These are phyloP conservation scores for Acinonyx jubatus DNA, from an alignment of 2,113 vertebrate species.

Conservation along the genomic window DNA sequence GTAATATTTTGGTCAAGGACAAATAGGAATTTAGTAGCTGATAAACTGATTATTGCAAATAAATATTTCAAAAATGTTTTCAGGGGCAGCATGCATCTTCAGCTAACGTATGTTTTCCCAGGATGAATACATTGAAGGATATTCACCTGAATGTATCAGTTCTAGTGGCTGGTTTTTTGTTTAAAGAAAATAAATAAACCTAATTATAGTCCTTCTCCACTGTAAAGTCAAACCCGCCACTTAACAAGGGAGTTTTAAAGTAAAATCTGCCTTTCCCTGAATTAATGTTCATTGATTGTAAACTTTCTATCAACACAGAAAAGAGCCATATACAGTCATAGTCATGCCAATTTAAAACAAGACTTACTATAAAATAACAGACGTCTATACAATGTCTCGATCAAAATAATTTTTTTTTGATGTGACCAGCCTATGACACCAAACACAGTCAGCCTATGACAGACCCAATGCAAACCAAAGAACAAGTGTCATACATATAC, in stretches of 20 bases:
- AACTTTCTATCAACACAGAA: constrained; percentile 1
- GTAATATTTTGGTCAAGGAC: not conserved
- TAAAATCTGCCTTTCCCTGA: constrained; percentile 36
- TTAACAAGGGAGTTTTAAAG: constrained; percentile 23
- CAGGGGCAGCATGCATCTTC: not conserved
- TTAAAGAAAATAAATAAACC: not conserved
- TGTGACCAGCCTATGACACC: not conserved
- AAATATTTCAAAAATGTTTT: constrained; percentile 21
- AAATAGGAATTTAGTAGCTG: not conserved
- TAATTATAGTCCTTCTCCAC: not conserved
- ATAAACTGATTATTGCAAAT: not conserved
- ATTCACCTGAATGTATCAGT: not conserved
- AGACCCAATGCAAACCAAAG: not conserved
- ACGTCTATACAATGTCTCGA: not conserved
- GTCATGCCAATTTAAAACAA: constrained; percentile 1
- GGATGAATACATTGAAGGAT: not conserved
- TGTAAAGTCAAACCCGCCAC: not conserved
- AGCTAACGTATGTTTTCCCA: not conserved
- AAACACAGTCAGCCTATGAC: not conserved
- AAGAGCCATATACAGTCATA: not conserved
- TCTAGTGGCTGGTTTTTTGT: not conserved
- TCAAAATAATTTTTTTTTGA: constrained; percentile 10
- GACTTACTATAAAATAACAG: not conserved
- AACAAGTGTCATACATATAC: not conserved
- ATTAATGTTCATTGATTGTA: constrained; percentile 12